Evolutionary conservation across 2,888 invertebrate genomes (phyloP), one percentile per base, ranked within the genome.

Genomic region (Lasioglossum figueresi): DNA sequence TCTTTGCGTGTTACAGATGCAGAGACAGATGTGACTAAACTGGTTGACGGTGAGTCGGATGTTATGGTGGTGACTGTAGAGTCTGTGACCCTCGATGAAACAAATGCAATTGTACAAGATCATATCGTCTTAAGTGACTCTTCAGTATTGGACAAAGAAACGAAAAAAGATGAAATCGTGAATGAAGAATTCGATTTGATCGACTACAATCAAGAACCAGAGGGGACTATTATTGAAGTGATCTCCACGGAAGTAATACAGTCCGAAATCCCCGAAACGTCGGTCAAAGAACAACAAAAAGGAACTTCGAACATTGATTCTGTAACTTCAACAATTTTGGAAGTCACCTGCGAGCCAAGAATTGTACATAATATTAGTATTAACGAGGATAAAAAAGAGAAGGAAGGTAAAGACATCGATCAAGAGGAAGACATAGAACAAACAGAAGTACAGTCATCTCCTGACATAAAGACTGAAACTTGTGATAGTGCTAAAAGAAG

Each of bases 191-290:
- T 80, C 48, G 56, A 88, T 45, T 43, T 88, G 31, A 88, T 90
- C 59, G 79, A 90, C 34, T 89, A 87, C 14, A 78, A 59, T 16
- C 84, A 88, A 45, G 89, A 86, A 74, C 76, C 27, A 43, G 86
- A 83, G 23, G 82, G 80, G 31, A 87, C 90, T 68, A 86, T 89
- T 80, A 89, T 90, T 78, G 90, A 90, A 80, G 88, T 90, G 4
- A 88, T 88, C 27, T 87, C 88, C 10, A 89, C 91, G 6, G 86
- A 90, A 74, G 84, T 85, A 68, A 75, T 90, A 52, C 79, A 88
- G 12, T 45, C 84, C 31, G 85, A 89, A 27, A 23, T 71, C 37
- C 0, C 77, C 1, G 83, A 90, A 40, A 56, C 66, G 23, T 76
- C 45, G 37, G 63, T 52, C 14, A 37, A 80, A 37, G 27, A 77